Percentiles rank a stretch among this genome's conserved stretches.
Conservation (phyloP, 2,888 invertebrate genomes). For the Clistopyga incitator region DNA sequence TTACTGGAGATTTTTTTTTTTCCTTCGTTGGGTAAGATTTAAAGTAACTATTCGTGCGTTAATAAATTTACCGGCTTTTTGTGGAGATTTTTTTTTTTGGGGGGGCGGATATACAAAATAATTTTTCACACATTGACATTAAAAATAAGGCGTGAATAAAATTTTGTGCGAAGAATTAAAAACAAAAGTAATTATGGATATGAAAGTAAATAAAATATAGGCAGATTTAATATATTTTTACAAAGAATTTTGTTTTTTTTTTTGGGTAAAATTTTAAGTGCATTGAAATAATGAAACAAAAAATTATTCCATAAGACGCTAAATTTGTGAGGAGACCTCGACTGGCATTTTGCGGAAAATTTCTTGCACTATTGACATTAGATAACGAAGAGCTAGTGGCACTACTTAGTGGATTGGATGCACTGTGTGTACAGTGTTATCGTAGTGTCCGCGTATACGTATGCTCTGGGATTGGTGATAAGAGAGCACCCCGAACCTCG, state of each 20-base stretch:
- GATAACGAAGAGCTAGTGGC: not conserved
- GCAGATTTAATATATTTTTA: no score
- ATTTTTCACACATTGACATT: no score
- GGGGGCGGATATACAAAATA: no score
- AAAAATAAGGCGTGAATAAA: no score
- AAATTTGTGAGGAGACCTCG: not conserved
- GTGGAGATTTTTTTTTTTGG: no score
- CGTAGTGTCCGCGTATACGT: not conserved
- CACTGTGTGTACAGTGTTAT: not conserved
- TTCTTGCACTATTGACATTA: conserved; percentile 2
- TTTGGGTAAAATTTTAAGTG: not conserved
- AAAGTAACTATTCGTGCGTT: no score
- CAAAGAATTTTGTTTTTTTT: not conserved
- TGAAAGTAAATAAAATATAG: no score
- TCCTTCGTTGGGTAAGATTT: no score
- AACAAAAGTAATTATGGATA: no score
- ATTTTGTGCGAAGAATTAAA: no score
- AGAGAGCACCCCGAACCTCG: conserved; percentile 22
- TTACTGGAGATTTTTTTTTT: no score
- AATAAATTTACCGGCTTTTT: no score
- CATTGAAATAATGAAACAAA: not conserved
- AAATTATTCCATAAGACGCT: not conserved
- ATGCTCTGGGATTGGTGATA: conserved; percentile 3
- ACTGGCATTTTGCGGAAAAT: not conserved
- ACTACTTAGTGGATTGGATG: not conserved